phyloP scores from a whole-genome alignment of 2,888 invertebrate species.

The Synanthedon andrenaeformis region DNA sequence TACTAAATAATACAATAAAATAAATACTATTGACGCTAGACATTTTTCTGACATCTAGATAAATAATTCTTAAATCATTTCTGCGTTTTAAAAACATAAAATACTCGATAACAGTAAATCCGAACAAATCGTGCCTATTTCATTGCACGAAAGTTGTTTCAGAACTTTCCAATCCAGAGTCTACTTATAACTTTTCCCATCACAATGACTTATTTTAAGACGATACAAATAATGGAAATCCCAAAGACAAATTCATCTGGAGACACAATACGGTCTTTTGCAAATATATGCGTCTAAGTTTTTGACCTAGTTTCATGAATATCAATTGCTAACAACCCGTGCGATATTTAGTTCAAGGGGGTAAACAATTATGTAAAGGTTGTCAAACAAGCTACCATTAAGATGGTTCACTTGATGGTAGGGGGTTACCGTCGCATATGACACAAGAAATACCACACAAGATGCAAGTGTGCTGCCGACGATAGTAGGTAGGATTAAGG shows the following conservation, averaged over 20 bases:
- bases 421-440: too few species aligned
- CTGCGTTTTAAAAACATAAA: background rate
- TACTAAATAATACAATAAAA: too few species aligned
- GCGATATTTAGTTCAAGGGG: slow-evolving; percentile 2
- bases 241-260: slow-evolving; percentile 26
- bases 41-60: too few species aligned
- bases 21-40: too few species aligned
- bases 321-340: too few species aligned
- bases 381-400: too few species aligned
- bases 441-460: too few species aligned
- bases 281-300: slow-evolving; percentile 17
- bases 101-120: background rate
- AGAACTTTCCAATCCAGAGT: slow-evolving; percentile 46
- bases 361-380: too few species aligned
- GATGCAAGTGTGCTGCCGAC: too few species aligned
- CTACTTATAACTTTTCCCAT: slow-evolving; percentile 58
- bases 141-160: background rate
- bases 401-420: too few species aligned
- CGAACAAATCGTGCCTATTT: background rate
- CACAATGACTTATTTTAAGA: slow-evolving; percentile 46
- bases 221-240: slow-evolving; percentile 47
- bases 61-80: too few species aligned
- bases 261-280: slow-evolving; percentile 17
- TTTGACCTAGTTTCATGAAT: background rate
- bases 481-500: too few species aligned